Conservation (phyloP, 2,797 vertebrate species). For the Loris lydekkerianus region DNA sequence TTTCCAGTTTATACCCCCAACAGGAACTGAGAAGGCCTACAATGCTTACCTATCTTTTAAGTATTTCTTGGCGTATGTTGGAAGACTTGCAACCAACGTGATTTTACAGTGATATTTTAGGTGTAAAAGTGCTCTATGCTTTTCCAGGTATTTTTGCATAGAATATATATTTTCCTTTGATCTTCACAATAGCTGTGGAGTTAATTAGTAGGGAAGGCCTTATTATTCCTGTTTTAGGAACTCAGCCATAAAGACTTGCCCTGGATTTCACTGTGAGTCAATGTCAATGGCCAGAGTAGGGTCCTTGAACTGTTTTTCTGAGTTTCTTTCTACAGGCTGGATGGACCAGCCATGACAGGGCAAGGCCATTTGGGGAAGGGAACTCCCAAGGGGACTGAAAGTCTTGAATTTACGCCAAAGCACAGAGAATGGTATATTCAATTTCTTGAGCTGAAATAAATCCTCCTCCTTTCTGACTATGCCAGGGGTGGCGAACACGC, state of each 20-base stretch:
- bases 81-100: not conserved
- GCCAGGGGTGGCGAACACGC: no score
- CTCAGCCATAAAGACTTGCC: not conserved
- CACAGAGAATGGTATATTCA: not conserved
- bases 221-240: not conserved
- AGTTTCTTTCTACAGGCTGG: not conserved
- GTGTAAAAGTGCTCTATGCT: not conserved
- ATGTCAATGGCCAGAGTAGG: not conserved
- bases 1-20: not conserved
- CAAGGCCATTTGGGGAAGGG: not conserved
- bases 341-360: not conserved
- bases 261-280: not conserved
- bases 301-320: not conserved
- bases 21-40: not conserved
- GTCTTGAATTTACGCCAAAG: constrained; percentile 15
- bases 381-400: not conserved
- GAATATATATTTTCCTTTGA: not conserved
- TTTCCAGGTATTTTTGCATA: not conserved
- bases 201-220: not conserved
- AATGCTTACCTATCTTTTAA: not conserved
- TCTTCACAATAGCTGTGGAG: not conserved
- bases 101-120: not conserved
- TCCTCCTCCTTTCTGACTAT: constrained; percentile 34
- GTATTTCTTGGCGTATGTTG: not conserved
- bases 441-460: constrained; percentile 42